Evolutionary conservation across 2,113 vertebrate genomes (phyloP).

Genomic region (Plotosus lineatus): DNA sequence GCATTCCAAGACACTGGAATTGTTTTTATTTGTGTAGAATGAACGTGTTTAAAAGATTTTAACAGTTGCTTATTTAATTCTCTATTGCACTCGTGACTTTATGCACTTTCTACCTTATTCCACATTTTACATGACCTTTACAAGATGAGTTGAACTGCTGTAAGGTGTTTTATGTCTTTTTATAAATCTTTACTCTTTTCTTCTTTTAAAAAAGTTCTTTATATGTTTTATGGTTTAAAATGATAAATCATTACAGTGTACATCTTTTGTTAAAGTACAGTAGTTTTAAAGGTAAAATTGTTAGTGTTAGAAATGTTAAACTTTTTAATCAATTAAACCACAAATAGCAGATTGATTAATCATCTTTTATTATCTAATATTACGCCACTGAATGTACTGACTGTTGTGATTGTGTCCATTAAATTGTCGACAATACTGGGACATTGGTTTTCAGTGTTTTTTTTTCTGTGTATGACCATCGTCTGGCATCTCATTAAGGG

Average conservation of each 20-base stretch:
- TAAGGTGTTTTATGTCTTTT: background rate
- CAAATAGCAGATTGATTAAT: background rate
- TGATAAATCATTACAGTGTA: background rate
- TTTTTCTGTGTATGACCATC: background rate
- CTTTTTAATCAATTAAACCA: background rate
- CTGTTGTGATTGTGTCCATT: background rate
- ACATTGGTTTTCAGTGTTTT: background rate
- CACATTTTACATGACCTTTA: background rate
- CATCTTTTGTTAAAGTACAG: background rate
- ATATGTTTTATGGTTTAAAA: background rate
- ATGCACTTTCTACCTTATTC: background rate
- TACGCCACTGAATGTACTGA: background rate
- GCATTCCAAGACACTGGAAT: conserved; percentile 70
- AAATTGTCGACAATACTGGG: background rate
- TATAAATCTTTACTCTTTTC: background rate
- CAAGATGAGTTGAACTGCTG: background rate
- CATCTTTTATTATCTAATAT: background rate
- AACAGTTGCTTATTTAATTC: background rate
- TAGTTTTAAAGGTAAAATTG: conserved; percentile 4
- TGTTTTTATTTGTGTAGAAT: conserved; percentile 71
- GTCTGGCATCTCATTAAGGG: background rate
- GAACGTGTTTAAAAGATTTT: background rate
- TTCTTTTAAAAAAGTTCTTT: background rate
- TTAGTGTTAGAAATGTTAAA: background rate
- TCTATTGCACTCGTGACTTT: background rate